Base-by-base conservation (phyloP, 2,888 invertebrate species). In the Ormyrus labotus region DNA sequence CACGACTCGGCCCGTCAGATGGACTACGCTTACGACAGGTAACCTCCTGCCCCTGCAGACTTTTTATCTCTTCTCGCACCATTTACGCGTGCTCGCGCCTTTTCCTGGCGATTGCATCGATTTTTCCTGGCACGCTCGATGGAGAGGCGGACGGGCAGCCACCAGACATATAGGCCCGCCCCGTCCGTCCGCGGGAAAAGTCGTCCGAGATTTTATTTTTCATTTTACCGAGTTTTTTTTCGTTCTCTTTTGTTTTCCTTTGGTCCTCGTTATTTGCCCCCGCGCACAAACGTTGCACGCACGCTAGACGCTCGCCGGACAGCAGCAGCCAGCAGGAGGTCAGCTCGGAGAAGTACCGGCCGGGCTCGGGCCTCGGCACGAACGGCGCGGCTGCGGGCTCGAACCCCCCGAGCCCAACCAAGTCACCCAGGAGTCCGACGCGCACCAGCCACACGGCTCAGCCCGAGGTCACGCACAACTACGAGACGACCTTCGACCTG, bases 401-500 rank as follows among this genome's bases (percentile, higher is more conserved):
- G 78, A 89, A 87, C 83, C 87, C 90, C 47, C 89, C 90, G 78
- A 90, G 91, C 75, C 90, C 89, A 58, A 87, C 86, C 72, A 89
- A 90, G 84, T 88, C 88, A 10, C 87, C 89, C 68, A 86, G 88
- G 70, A 87, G 87, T 69, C 87, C 88, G 64, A 87, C 88, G 45
- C 87, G 88, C 74, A 86, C 87, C 81, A 86, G 86, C 64, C 88
- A 88, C n/a, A 45, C 13, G 7, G 58, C 53, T 10, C 58, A 58
- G 8, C 67, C 78, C 82, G 88, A 90, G 84, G 85, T 89, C 83
- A 94, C 95, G 86, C 95, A 95, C 90, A 95, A 95, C 91, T 95
- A 95, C 89, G 96, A 95, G 90, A 96, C 96, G 13, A 96, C 96
- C 53, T 97, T 96, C 91, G 98, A 97, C 91, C 93, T 97, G 86